phyloP scores from a whole-genome alignment of 2,888 invertebrate species.

The Ligdia adustata region DNA sequence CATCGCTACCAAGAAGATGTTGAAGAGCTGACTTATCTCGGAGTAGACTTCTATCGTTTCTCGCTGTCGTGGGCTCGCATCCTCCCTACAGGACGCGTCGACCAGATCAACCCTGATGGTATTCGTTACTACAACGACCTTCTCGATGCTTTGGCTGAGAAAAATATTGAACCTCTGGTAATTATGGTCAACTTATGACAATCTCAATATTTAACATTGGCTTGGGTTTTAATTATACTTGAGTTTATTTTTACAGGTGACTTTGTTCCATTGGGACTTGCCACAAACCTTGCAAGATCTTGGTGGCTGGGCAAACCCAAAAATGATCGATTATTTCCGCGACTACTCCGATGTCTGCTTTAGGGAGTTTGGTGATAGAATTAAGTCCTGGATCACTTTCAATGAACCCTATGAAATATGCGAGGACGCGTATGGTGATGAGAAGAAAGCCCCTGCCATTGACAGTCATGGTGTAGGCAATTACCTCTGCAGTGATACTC shows the following conservation, averaged over 20 bases:
- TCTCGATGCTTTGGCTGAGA: constrained; percentile 84
- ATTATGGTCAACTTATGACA: constrained; percentile 21
- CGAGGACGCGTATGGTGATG: constrained; percentile 80
- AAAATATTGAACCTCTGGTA: constrained; percentile 86
- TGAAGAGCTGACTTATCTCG: constrained; percentile 73
- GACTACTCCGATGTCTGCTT: constrained; percentile 83
- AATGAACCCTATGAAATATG: constrained; percentile 86
- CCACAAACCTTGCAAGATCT: constrained; percentile 84
- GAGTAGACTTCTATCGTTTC: constrained; percentile 83
- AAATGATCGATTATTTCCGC: constrained; percentile 79
- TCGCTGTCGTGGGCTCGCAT: constrained; percentile 87
- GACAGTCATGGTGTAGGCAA: constrained; percentile 83
- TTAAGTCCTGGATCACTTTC: constrained; percentile 88
- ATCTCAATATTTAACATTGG: neutral
- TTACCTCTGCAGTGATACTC: constrained; percentile 86
- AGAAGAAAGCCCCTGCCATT: constrained; percentile 79
- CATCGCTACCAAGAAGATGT: constrained; percentile 86
- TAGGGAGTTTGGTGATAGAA: constrained; percentile 80
- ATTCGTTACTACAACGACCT: constrained; percentile 87
- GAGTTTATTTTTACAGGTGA: constrained; percentile 66
- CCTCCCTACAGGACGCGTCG: constrained; percentile 84
- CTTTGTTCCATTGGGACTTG: constrained; percentile 88
- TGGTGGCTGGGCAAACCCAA: constrained; percentile 82
- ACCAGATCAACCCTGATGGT: constrained; percentile 83
- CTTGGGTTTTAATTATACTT: neutral